Evolutionary conservation across 2,113 vertebrate species (phyloP), one percentile per base, ranked within the genome.

Genomic region (Erythrocercus mccallii): DNA sequence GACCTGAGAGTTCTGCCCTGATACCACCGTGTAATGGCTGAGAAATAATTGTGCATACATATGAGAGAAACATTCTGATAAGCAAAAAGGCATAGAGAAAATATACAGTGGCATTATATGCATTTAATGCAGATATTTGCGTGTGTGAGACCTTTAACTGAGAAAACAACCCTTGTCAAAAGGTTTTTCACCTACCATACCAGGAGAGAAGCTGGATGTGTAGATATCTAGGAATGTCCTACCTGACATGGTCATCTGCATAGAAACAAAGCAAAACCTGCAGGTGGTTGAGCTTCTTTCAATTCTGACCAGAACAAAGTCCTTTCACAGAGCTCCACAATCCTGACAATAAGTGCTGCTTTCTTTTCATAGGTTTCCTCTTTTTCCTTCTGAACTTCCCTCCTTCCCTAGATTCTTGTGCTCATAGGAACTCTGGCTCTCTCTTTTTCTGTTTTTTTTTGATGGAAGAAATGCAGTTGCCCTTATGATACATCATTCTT

Each of bases 81-180:
- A 27, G 11, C 18, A 35, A 66, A 60, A 24, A 13, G 13, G 2
- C 27, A 35, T 21, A 12, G 53, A 45, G 40, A 28, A 71, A 79
- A n/a, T 2, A 22, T 12, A 7, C 13, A 13, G n/a, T 5, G 35
- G 20, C 12, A 31, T 4, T 7, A 8, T 2, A 54, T 5, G 4
- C 24, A 54, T 69, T 81, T 27, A 18, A 18, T 38, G 11, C 33
- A n/a, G 30, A 44, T 17, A 16, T 44, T 27, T 48, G 22, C 5
- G 1, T 10, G 4, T 21, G 9, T 20, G 35, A 57, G 10, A 37
- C 6, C 7, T 62, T 22, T 35, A 77, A 31, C 4, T 57, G 33
- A 61, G 45, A 58, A 76, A 70, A 17, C 4, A 37, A 6, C 37
- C 10, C 4, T 0, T 42, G 30, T 19, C 45, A 51, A 62, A 38